Conservation (phyloP, 2,113 vertebrate genomes). For the Etheostoma cragini region DNA sequence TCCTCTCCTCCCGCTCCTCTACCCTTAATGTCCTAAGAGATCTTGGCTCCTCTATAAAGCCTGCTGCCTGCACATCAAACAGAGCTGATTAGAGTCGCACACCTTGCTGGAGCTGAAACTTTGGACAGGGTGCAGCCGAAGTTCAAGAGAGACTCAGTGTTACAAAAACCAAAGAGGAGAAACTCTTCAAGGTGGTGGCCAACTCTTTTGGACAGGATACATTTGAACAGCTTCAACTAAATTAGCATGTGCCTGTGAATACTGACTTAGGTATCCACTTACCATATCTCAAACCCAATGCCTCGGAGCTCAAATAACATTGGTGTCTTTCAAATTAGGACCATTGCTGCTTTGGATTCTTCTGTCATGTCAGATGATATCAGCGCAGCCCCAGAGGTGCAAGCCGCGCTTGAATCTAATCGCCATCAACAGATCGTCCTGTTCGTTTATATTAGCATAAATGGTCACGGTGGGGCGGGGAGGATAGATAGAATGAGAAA, state of each 20-base stretch:
- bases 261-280: slow-evolving; percentile 25
- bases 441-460: slow-evolving; percentile 66
- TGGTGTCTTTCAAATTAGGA: slow-evolving; percentile 41
- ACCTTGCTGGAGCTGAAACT: slow-evolving; percentile 62
- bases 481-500: neutral
- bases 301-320: slow-evolving; percentile 38
- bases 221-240: slow-evolving; percentile 10
- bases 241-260: slow-evolving; percentile 8
- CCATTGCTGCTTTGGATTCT: slow-evolving; percentile 41
- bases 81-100: slow-evolving; percentile 66
- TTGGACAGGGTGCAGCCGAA: slow-evolving; percentile 52
- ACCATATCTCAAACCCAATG: slow-evolving; percentile 27
- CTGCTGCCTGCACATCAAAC: slow-evolving; percentile 69
- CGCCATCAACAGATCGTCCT: slow-evolving; percentile 47
- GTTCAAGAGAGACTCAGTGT: slow-evolving; percentile 58
- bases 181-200: slow-evolving; percentile 7
- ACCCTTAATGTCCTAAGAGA: slow-evolving; percentile 74
- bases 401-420: slow-evolving; percentile 49
- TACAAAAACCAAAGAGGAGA: slow-evolving; percentile 36
- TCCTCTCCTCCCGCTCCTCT: slow-evolving; percentile 56
- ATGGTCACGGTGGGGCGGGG: slow-evolving; percentile 6
- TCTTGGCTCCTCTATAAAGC: slow-evolving; percentile 64
- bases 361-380: slow-evolving; percentile 60
- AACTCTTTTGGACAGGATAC: slow-evolving; percentile 4
- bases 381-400: slow-evolving; percentile 29